Evolutionary conservation across 2,888 invertebrate genomes (phyloP).

Genomic region (Ernsta delagoae): DNA sequence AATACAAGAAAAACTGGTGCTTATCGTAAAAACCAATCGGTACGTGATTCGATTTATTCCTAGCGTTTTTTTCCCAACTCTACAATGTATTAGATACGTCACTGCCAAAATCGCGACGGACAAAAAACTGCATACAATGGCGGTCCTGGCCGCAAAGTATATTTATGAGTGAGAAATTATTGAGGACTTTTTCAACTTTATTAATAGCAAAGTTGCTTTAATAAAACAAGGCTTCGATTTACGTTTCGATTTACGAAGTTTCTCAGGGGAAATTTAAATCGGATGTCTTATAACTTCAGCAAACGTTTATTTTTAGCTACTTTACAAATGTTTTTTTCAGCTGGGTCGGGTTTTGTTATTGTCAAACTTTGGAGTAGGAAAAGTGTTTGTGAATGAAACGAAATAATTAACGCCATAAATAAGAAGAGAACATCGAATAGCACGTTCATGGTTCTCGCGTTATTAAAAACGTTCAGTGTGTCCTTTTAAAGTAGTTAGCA

Average conservation of each 20-base stretch:
- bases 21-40: constrained; percentile 67
- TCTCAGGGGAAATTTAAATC: not conserved
- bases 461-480: constrained; percentile 1
- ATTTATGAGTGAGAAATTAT: constrained; percentile 49
- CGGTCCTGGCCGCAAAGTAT: constrained; percentile 60
- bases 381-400: not conserved
- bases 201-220: not conserved
- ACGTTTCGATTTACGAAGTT: not conserved
- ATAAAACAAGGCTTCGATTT: not conserved
- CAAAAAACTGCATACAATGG: constrained; percentile 65
- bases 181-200: constrained; percentile 5
- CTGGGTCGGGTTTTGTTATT: not conserved
- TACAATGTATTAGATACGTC: constrained; percentile 56
- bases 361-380: not conserved
- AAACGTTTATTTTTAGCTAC: not conserved
- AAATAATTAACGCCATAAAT: not conserved
- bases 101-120: constrained; percentile 53
- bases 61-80: constrained; percentile 56
- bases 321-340: not conserved
- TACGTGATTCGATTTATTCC: constrained; percentile 78
- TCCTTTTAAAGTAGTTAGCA: constrained; percentile 16
- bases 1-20: constrained; percentile 53
- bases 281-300: not conserved
- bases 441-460: not conserved
- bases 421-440: not conserved